Evolutionary conservation across 2,888 invertebrate genomes (phyloP).

Genomic region (Noctua janthina): DNA sequence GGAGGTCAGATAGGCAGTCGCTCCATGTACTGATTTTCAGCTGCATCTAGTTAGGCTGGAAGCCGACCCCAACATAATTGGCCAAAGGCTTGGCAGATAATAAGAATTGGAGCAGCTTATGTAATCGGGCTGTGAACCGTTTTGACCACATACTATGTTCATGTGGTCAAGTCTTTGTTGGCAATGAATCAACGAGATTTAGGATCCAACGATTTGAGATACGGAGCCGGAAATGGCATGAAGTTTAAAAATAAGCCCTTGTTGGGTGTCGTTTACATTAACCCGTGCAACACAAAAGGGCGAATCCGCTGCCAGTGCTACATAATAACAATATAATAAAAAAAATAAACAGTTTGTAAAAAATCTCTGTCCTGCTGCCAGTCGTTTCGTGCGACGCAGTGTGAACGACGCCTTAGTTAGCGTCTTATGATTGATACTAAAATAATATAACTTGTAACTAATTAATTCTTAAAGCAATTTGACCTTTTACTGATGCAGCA

Average conservation of each 20-base stretch:
- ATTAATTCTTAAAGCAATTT: neutral
- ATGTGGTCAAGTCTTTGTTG: conserved; percentile 36
- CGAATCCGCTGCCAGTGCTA: neutral
- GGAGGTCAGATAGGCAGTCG: neutral
- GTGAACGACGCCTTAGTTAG: neutral
- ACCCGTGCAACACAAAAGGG: neutral
- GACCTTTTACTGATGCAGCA: conserved; percentile 18
- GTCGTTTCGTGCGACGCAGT: neutral
- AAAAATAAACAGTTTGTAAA: neutral
- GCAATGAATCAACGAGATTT: conserved; percentile 41
- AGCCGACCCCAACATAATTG: neutral
- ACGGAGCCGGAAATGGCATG: neutral
- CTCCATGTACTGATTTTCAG: neutral
- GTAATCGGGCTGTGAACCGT: conserved; percentile 26
- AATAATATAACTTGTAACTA: neutral
- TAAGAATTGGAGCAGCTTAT: conserved; percentile 47
- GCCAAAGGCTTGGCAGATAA: neutral
- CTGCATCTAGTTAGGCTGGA: neutral
- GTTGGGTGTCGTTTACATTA: conserved; percentile 1
- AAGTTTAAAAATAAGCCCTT: conserved; percentile 19
- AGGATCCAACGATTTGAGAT: neutral
- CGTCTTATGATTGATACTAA: neutral
- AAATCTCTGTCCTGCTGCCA: neutral
- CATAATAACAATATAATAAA: neutral
- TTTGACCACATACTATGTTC: conserved; percentile 30